Evolutionary conservation across 1,140 invertebrate species (phyloP).

Genomic region (Chlorops oryzae): DNA sequence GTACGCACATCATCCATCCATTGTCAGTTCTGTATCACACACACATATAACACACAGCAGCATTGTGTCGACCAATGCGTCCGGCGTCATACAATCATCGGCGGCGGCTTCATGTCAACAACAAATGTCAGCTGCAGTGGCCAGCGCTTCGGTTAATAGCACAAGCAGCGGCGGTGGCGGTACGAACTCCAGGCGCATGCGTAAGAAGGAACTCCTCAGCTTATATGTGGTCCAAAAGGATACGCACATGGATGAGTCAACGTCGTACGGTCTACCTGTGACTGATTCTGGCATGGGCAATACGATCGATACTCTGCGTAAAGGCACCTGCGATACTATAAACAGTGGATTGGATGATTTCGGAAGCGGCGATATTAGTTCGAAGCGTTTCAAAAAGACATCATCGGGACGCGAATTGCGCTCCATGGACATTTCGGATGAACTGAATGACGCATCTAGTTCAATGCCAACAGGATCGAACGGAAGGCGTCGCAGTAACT

Average conservation of each 20-base stretch:
- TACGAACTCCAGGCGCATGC: constrained; percentile 71
- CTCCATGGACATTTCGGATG: constrained; percentile 30
- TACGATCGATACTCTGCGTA: constrained; percentile 21
- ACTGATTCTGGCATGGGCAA: constrained; percentile 29
- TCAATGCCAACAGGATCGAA: constrained; percentile 28
- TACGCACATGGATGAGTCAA: constrained; percentile 74
- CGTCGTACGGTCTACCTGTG: constrained; percentile 47
- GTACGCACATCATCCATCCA: constrained; percentile 2
- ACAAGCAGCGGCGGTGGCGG: constrained; percentile 51
- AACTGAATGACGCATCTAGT: constrained; percentile 22
- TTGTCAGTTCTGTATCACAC: constrained; percentile 20
- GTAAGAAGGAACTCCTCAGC: constrained; percentile 79
- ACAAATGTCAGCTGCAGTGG: constrained; percentile 23
- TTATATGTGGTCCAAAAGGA: constrained; percentile 77
- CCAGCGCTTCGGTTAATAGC: constrained; percentile 20
- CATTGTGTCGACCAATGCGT: constrained; percentile 21
- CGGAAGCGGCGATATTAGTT: constrained; percentile 2
- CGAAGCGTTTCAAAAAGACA: constrained; percentile 51
- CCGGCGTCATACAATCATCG: constrained; percentile 24
- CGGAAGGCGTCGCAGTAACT: constrained; percentile 47
- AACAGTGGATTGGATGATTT: constrained; percentile 29
- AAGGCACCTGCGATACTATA: constrained; percentile 26
- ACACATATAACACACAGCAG: constrained; percentile 23
- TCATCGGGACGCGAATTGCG: constrained; percentile 51
- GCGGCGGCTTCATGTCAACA: constrained; percentile 25